These are phyloP conservation scores for Eristalis arbustorum DNA, from an alignment of 2,888 invertebrate genomes.

Conservation along the genomic window DNA sequence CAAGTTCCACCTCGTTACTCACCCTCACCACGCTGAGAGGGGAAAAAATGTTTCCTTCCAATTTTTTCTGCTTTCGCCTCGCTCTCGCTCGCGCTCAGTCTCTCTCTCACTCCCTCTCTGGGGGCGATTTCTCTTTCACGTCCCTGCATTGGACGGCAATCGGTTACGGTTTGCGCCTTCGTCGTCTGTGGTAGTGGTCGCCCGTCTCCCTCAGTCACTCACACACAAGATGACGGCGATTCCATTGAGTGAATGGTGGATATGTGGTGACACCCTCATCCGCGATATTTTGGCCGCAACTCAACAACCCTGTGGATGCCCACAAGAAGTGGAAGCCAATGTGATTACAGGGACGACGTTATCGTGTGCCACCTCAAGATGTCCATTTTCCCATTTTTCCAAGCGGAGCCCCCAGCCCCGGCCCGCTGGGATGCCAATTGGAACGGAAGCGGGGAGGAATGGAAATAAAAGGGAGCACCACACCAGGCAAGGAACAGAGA, in stretches of 20 bases:
- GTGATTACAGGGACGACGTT: slow-evolving; percentile 69
- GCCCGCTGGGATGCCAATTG: slow-evolving; percentile 26
- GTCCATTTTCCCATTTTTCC: slow-evolving; percentile 49
- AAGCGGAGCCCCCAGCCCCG: slow-evolving; percentile 26
- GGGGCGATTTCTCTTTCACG: slow-evolving; percentile 21
- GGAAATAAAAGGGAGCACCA: background rate
- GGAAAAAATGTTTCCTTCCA: slow-evolving; percentile 12
- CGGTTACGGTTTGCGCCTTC: background rate
- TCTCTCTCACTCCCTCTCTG: background rate
- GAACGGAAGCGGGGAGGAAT: slow-evolving; percentile 26
- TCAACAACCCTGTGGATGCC: slow-evolving; percentile 77
- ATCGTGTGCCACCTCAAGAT: slow-evolving; percentile 69
- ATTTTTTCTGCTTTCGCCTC: slow-evolving; percentile 4
- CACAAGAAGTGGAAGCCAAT: slow-evolving; percentile 74
- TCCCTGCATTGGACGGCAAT: background rate
- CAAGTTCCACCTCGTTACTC: slow-evolving; percentile 26
- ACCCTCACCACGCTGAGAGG: slow-evolving; percentile 22
- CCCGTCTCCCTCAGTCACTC: slow-evolving; percentile 42
- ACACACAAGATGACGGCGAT: slow-evolving; percentile 31
- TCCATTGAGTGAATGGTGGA: slow-evolving; percentile 69
- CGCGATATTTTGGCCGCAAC: slow-evolving; percentile 72
- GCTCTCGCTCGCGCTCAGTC: background rate
- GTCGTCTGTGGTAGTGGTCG: slow-evolving; percentile 47
- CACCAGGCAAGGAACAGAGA: slow-evolving; percentile 30
- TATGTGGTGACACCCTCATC: slow-evolving; percentile 74